Percentiles rank a stretch among this genome's conserved stretches.
Evolutionary conservation across 2,113 vertebrate genomes (phyloP).

Genomic region (Brachyhypopomus gauderio): DNA sequence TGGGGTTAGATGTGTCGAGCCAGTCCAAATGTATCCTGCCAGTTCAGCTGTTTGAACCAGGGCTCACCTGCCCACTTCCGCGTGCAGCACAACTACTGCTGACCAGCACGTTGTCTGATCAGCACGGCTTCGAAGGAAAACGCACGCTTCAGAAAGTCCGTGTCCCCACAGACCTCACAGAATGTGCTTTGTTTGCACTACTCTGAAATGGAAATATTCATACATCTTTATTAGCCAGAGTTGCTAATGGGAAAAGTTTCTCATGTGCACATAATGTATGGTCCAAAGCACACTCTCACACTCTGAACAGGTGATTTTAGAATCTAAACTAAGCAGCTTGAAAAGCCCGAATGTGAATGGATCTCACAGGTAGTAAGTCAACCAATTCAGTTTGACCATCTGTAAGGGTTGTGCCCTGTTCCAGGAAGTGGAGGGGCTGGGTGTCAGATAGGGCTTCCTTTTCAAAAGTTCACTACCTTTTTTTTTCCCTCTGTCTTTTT

Average conservation of each 20-base stretch:
- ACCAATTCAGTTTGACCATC: constrained; percentile 31
- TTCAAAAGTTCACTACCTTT: constrained; percentile 50
- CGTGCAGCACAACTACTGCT: constrained; percentile 34
- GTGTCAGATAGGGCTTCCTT: constrained; percentile 63
- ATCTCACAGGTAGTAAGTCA: constrained; percentile 14
- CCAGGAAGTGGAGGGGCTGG: constrained; percentile 71
- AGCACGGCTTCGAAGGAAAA: too few species aligned
- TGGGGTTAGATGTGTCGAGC: constrained; percentile 21
- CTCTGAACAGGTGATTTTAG: background rate
- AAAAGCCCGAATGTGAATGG: background rate
- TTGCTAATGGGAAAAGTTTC: background rate
- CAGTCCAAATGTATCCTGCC: constrained; percentile 27
- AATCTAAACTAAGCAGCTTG: too few species aligned
- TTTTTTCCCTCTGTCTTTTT: background rate
- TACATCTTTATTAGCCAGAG: background rate
- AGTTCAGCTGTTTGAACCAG: constrained; percentile 39
- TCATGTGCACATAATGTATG: background rate
- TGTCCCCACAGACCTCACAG: background rate
- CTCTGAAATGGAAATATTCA: background rate
- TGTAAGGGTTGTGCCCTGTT: constrained; percentile 47
- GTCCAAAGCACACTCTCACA: background rate
- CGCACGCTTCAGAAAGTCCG: background rate
- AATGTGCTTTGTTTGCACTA: background rate
- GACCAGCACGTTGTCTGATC: background rate
- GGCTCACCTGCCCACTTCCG: constrained; percentile 47